phyloP scores from a whole-genome alignment of 1,140 invertebrate species.

The Pissodes strobi region DNA sequence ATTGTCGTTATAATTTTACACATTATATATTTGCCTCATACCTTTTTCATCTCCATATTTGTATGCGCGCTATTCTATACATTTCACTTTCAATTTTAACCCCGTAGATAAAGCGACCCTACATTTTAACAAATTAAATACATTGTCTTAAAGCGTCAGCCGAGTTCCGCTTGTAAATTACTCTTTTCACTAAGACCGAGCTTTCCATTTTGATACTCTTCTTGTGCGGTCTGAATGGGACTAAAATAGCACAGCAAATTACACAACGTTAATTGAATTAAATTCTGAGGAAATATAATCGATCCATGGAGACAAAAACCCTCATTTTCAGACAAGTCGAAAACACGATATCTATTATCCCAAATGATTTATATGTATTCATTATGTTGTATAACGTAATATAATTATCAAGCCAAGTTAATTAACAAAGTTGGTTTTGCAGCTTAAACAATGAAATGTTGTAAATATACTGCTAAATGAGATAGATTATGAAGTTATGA shows the following conservation, averaged over 20 bases:
- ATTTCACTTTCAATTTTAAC: too few species aligned
- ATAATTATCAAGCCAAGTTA: constrained; percentile 13
- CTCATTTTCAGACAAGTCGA: constrained; percentile 15
- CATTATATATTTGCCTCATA: too few species aligned
- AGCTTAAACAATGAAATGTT: background rate
- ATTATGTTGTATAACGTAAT: constrained; percentile 9
- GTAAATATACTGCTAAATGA: too few species aligned
- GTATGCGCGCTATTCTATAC: too few species aligned
- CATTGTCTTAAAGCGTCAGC: constrained; percentile 9
- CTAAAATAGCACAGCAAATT: constrained; percentile 20
- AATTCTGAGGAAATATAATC: constrained; percentile 16
- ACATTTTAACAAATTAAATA: constrained; percentile 2
- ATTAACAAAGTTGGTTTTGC: constrained; percentile 17
- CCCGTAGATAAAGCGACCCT: too few species aligned
- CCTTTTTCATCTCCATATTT: too few species aligned
- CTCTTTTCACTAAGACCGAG: constrained; percentile 12
- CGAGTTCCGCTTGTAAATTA: constrained; percentile 21
- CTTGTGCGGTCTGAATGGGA: constrained; percentile 13
- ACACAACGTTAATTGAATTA: constrained; percentile 20
- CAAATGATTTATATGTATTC: constrained; percentile 20
- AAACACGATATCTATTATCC: constrained; percentile 24
- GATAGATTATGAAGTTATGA: too few species aligned
- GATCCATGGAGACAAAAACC: constrained; percentile 9
- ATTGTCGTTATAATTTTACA: too few species aligned
- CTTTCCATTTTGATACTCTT: constrained; percentile 19